These are phyloP conservation scores for Noctuana brunneofusca DNA, from an alignment of 2,888 invertebrate genomes.

Conservation along the genomic window DNA sequence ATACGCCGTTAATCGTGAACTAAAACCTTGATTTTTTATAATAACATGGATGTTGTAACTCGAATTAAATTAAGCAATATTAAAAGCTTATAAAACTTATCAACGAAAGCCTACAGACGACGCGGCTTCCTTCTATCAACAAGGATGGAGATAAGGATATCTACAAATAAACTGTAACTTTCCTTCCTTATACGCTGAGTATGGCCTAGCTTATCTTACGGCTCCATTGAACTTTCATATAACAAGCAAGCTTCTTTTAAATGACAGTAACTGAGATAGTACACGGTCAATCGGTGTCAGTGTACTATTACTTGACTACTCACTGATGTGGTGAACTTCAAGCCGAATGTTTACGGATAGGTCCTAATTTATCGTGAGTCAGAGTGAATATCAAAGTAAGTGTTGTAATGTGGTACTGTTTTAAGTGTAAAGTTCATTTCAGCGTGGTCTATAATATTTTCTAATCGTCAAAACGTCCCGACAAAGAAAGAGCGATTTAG, in stretches of 20 bases:
- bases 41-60: too few relatives aligned
- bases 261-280: conserved; percentile 34
- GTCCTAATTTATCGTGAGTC: neutral
- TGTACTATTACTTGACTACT: conserved; percentile 26
- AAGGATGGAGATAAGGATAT: conserved; percentile 29
- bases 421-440: too few relatives aligned
- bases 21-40: too few relatives aligned
- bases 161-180: conserved; percentile 25
- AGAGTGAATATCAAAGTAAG: too few relatives aligned
- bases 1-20: too few relatives aligned
- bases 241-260: conserved; percentile 31
- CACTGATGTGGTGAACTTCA: neutral
- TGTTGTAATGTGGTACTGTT: too few relatives aligned
- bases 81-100: neutral
- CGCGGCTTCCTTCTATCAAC: conserved; percentile 18
- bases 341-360: neutral
- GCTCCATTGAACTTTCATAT: conserved; percentile 33
- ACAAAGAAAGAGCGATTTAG: too few relatives aligned
- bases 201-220: conserved; percentile 27
- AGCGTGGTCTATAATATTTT: too few relatives aligned
- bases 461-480: too few relatives aligned
- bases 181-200: conserved; percentile 22
- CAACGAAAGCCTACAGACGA: neutral
- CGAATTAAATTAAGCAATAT: too few relatives aligned
- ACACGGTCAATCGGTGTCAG: conserved; percentile 31